Conservation (phyloP, 2,797 vertebrate species). For the Lacerta bilineata region DNA sequence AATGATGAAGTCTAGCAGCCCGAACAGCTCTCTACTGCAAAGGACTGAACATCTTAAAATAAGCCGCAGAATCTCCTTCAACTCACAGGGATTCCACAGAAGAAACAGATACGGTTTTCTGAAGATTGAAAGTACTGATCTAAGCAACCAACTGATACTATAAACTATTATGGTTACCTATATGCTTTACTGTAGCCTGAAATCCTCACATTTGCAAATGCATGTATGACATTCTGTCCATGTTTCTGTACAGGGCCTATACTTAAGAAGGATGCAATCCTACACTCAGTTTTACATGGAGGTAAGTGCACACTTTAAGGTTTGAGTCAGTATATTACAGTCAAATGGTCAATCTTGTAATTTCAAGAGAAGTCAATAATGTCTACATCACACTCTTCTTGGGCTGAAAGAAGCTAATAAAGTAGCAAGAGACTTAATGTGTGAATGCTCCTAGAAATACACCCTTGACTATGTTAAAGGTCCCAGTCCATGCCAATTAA, state of each 20-base stretch:
- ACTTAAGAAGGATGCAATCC: neutral
- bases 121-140: neutral
- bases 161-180: neutral
- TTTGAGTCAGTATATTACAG: neutral
- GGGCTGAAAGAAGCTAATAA: neutral
- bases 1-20: neutral
- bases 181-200: neutral
- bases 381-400: neutral
- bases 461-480: neutral
- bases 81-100: neutral
- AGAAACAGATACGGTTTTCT: neutral
- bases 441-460: neutral
- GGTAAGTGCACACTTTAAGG: neutral
- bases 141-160: neutral
- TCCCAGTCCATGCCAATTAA: too few species aligned
- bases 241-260: neutral
- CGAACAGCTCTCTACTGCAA: neutral
- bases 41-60: neutral
- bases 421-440: neutral
- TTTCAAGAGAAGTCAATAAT: neutral
- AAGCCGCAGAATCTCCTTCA: neutral
- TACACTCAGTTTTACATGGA: neutral
- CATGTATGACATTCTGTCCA: neutral
- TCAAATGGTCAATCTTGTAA: neutral
- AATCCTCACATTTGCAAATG: neutral